Base-by-base conservation (phyloP, 2,888 invertebrate species). In the Noctua janthe region DNA sequence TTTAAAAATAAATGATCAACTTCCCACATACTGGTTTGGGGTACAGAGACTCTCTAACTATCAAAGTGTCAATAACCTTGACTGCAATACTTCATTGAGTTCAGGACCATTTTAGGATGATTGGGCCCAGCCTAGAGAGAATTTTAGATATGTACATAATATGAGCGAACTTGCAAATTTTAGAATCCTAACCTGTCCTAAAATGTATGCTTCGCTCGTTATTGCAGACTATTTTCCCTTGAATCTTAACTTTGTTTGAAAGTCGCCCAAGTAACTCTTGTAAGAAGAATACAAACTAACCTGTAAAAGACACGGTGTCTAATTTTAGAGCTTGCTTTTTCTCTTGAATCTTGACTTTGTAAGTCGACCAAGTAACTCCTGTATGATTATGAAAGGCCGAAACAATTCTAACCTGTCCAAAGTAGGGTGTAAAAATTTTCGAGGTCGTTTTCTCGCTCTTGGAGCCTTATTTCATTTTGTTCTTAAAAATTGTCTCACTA, bases 31-130 rank as follows among this genome's bases (percentile, higher is more conserved):
- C 39, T 20, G 13, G 35, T 17, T 17, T 23, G 29, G 29, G 35
- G n/a, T 51, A 23, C 29, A 35, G n/a, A 13, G 56, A 39, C 8
- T 15, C 35, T 59, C 23, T 35, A 23, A 8, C 49, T 35, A 39
- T 56, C 74, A 74, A 69, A 59, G 49, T 35, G 56, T 56, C 75
- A 75, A 62, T 75, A n/a, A 82, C 20, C 39, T 69, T 7, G 23
- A 62, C 39, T 59, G 51, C 20, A 5, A 29, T 35, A 29, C n/a
- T 62, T 69, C 0, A 77, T 62, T 51, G 39, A 10, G 5, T 64
- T 35, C 39, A 66, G 11, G 39, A 23, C 39, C 20, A 66, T 66
- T 39, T 66, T 29, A 39, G 66, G 39, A 66, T 39, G 20, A 66
- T 66, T 39, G 29, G 39, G 39, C 5, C 17, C 35, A 64, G 8